Percentiles rank a stretch among this genome's conserved stretches.
These are phyloP conservation scores for Paedocypris sp. DNA, from an alignment of 2,113 vertebrate species.

Conservation along the genomic window DNA sequence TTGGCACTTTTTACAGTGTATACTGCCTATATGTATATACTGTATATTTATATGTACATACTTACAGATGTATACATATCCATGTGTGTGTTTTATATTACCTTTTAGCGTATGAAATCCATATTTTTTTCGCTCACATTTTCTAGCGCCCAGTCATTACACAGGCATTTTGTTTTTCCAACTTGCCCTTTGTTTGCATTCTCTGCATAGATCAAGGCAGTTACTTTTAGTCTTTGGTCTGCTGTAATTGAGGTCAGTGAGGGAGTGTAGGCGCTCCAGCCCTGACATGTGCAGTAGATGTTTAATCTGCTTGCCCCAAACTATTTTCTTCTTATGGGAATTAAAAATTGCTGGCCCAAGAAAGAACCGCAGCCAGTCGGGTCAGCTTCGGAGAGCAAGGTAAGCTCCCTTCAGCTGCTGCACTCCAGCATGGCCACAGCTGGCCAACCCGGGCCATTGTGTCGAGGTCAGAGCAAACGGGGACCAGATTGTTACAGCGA, in stretches of 20 bases:
- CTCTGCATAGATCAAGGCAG: conserved; percentile 43
- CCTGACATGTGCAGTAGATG: conserved; percentile 60
- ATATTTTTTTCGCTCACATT: too few relatives aligned
- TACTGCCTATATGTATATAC: too few relatives aligned
- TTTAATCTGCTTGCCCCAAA: conserved; percentile 50
- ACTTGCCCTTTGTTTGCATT: conserved; percentile 30
- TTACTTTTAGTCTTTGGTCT: conserved; percentile 45
- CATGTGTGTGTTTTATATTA: too few relatives aligned
- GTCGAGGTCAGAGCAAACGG: conserved; percentile 53
- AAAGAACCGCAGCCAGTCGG: conserved; percentile 46
- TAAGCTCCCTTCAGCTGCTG: conserved; percentile 64
- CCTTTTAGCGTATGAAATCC: too few relatives aligned
- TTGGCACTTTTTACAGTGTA: too few relatives aligned
- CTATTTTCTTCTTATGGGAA: conserved; percentile 51
- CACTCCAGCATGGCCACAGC: conserved; percentile 48
- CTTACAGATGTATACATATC: too few relatives aligned
- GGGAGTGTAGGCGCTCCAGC: conserved; percentile 49
- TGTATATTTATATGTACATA: too few relatives aligned
- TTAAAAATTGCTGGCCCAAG: conserved; percentile 56
- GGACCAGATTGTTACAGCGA: conserved; percentile 53
- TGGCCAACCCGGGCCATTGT: conserved; percentile 56
- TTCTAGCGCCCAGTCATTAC: too few relatives aligned
- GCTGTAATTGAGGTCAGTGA: conserved; percentile 55
- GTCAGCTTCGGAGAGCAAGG: conserved; percentile 53
- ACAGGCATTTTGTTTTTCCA: too few relatives aligned